Percentiles rank a stretch among this genome's conserved stretches.
Evolutionary conservation across 2,797 vertebrate species (phyloP).

Genomic region (Malurus splendens): DNA sequence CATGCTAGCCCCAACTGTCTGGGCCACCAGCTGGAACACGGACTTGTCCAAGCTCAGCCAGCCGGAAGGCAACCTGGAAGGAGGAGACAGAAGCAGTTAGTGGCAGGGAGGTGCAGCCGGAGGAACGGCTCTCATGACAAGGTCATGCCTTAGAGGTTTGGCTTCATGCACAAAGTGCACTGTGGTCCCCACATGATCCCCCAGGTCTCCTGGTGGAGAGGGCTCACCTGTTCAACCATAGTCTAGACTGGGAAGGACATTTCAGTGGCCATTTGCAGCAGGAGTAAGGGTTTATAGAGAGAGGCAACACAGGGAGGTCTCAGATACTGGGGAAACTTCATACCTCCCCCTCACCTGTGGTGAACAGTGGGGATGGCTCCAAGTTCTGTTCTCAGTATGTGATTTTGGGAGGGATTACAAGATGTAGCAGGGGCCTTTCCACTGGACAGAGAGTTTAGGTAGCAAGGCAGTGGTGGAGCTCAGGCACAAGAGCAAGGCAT

Average conservation of each 20-base stretch:
- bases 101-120: rapidly evolving
- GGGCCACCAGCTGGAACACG: constrained; percentile 84
- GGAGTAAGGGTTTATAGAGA: not conserved
- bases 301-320: not conserved
- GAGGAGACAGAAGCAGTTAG: not conserved
- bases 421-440: not conserved
- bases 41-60: constrained; percentile 91
- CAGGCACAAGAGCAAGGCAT: not conserved
- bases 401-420: not conserved
- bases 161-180: not conserved
- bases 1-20: constrained; percentile 80
- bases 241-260: not conserved
- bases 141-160: not conserved
- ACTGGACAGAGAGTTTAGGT: not conserved
- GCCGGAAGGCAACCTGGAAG: constrained; percentile 84
- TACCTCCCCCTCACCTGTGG: rapidly evolving
- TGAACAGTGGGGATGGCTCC: not conserved
- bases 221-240: not conserved
- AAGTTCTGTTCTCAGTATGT: not conserved
- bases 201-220: rapidly evolving
- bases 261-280: not conserved
- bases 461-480: not conserved
- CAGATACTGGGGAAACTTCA: not conserved
- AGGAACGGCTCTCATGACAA: not conserved
- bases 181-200: not conserved